Evolutionary conservation across 2,888 invertebrate genomes (phyloP).

Genomic region (Emmelina monodactyla): DNA sequence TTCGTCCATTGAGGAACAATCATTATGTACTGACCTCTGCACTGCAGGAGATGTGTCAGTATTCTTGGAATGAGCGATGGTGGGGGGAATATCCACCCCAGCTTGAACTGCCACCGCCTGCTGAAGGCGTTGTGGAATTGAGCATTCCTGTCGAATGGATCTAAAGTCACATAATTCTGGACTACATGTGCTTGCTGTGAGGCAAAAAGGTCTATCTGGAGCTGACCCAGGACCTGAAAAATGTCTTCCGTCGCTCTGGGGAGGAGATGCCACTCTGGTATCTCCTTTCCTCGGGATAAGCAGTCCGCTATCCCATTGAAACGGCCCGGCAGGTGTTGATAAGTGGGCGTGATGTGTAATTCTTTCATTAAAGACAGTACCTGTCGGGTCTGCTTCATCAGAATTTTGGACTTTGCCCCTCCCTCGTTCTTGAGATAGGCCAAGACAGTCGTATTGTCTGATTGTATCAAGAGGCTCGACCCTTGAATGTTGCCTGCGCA

Average conservation of each 20-base stretch:
- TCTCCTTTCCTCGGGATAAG: no score
- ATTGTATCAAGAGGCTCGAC: neutral
- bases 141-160: slow-evolving; percentile 14
- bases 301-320: no score
- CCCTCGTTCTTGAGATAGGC: slow-evolving; percentile 3
- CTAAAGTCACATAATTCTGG: slow-evolving; percentile 12
- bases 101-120: slow-evolving; percentile 10
- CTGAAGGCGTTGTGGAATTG: slow-evolving; percentile 16
- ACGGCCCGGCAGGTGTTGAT: no score
- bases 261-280: slow-evolving; percentile 15
- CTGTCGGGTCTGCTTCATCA: slow-evolving; percentile 2
- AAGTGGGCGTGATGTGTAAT: no score
- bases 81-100: slow-evolving; percentile 15
- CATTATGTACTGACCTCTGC: no score
- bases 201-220: slow-evolving; percentile 15
- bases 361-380: no score
- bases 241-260: slow-evolving; percentile 9
- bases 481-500: neutral
- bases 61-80: slow-evolving; percentile 11
- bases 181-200: slow-evolving; percentile 13
- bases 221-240: slow-evolving; percentile 14
- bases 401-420: neutral
- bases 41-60: slow-evolving; percentile 6
- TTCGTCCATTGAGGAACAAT: slow-evolving; percentile 6
- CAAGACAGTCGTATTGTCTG: slow-evolving; percentile 1